Base-by-base conservation (phyloP, 2,113 vertebrate species). In the Seriola dumerili region DNA sequence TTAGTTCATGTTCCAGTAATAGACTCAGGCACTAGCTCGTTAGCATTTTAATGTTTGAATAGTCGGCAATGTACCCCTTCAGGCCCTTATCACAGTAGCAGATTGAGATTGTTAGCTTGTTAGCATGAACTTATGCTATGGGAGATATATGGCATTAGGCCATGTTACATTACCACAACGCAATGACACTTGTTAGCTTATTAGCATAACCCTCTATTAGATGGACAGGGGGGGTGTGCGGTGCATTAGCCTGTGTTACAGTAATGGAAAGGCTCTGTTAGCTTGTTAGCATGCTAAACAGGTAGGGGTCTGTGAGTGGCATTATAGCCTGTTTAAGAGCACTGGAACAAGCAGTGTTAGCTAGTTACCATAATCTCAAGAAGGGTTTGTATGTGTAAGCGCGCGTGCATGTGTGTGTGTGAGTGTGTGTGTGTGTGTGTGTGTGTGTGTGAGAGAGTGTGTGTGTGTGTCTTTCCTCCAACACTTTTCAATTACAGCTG, bases 401-500 rank as follows among this genome's bases (percentile, higher is more conserved):
- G 61, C 17, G 50, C 55, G 67, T 81, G 66, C 62, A 42, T 52
- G 29, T 46, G 57, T 23, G 66, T 23, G 71, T 52, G 34, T 38
- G 66, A 10, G 57, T 63, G 62, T 16, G 79, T 71, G 42, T 69
- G 69, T 57, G 46, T 59, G 63, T 58, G 52, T 73, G 29, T 29
- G 29, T 29, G 25, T 29, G 25, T 29, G 25, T 29, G 2, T 2
- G 29, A 2, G 29, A 29, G 29, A 29, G 29, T 29, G 55, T 23
- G 57, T 29, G 29, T 57, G 46, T 46, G 63, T 58, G 54, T 73
- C 21, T 80, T 76, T 74, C 75, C 65, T 84, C 70, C 36, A 86
- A 88, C 91, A 90, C 78, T 94, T 93, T 94, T 91, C 91, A 93
- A 91, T 94, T 94, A 93, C 90, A 92, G 89, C 89, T 89, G 89